Percentiles rank a stretch among this genome's conserved stretches.
phyloP scores from a whole-genome alignment of 2,797 vertebrate species.

The Anas bernieri region DNA sequence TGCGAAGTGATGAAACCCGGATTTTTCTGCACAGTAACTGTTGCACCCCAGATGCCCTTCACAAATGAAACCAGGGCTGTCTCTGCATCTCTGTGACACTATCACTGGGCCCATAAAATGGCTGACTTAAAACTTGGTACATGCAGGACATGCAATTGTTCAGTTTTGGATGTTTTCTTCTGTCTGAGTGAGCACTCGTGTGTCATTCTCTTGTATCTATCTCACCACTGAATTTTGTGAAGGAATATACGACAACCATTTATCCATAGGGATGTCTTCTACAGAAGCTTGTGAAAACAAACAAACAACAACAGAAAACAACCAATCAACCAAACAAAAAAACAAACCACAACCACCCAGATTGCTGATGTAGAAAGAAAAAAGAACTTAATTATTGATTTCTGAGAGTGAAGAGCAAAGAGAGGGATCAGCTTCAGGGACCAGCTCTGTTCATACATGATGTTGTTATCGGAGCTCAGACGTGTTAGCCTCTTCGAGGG shows the following conservation, averaged over 20 bases:
- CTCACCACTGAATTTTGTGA: background rate
- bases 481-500: background rate
- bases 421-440: background rate
- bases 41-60: background rate
- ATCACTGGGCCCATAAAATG: background rate
- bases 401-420: background rate
- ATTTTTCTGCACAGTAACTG: background rate
- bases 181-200: background rate
- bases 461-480: background rate
- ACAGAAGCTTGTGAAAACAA: background rate
- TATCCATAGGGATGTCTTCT: background rate
- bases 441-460: background rate
- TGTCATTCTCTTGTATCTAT: background rate
- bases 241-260: background rate
- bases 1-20: accelerated
- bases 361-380: background rate
- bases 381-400: background rate
- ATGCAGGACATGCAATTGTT: background rate
- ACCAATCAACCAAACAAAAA: background rate
- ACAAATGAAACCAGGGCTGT: background rate
- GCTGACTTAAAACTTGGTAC: background rate
- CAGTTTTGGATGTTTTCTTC: background rate
- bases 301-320: background rate
- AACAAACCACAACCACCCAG: background rate
- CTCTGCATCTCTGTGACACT: background rate